Conservation (phyloP, 2,797 vertebrate genomes). For the Aythya fuligula region DNA sequence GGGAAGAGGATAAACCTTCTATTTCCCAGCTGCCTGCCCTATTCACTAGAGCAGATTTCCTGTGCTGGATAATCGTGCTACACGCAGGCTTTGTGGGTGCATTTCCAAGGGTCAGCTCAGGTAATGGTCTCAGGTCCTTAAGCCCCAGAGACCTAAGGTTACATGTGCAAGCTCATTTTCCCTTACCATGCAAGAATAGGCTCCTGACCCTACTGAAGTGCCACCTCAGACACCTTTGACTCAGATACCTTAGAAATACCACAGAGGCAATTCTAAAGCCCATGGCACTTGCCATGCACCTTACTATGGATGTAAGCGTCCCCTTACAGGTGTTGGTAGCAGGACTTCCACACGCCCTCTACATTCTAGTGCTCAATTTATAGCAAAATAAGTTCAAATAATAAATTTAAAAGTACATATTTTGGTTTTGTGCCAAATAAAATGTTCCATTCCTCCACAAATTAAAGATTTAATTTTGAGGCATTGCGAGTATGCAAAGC, state of each 20-base stretch:
- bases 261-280: not conserved
- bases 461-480: not conserved
- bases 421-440: not conserved
- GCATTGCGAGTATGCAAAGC: not conserved
- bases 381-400: not conserved
- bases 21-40: not conserved
- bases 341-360: not conserved
- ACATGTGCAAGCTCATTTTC: fast-evolving
- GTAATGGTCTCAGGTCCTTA: not conserved
- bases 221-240: not conserved
- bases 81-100: not conserved
- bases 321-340: not conserved
- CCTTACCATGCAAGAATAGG: fast-evolving
- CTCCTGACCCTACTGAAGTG: fast-evolving
- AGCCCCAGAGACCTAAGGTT: not conserved
- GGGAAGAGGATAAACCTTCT: not conserved
- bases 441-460: fast-evolving
- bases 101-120: not conserved
- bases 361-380: fast-evolving
- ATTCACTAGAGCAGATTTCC: not conserved
- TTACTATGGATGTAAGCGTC: fast-evolving
- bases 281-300: fast-evolving
- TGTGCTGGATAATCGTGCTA: fast-evolving
- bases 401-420: not conserved
- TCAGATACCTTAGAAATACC: not conserved